A percentile compares a stretch with the other conserved stretches of the same genome.
These are phyloP conservation scores for Proterorhinus semilunaris DNA, from an alignment of 2,113 vertebrate genomes.

Conservation along the genomic window DNA sequence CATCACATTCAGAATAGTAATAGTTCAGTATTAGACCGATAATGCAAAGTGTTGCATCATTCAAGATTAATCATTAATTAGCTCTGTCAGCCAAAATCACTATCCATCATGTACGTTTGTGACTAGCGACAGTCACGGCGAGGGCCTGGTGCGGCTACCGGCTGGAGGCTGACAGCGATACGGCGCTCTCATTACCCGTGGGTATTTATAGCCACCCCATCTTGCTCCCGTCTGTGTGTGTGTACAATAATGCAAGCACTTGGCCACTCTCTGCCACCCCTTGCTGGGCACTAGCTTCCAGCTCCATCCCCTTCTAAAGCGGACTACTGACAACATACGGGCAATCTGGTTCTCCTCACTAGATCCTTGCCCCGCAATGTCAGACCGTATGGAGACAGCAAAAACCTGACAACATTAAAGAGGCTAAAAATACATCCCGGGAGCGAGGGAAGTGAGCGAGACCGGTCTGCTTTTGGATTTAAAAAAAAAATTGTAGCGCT, in stretches of 20 bases:
- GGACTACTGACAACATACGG: constrained; percentile 57
- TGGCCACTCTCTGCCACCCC: constrained; percentile 54
- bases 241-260: constrained; percentile 32
- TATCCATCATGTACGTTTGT: constrained; percentile 17
- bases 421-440: constrained; percentile 31
- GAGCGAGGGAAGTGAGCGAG: constrained; percentile 14
- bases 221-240: constrained; percentile 45
- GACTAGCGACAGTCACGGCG: constrained; percentile 30
- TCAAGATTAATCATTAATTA: constrained; percentile 5
- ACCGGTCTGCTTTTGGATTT: not conserved
- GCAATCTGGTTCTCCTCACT: constrained; percentile 58
- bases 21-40: not conserved
- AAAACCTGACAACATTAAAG: constrained; percentile 27
- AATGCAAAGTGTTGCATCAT: not conserved
- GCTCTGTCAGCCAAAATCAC: constrained; percentile 3
- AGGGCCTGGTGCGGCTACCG: constrained; percentile 32
- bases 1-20: too few relatives aligned
- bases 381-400: constrained; percentile 30
- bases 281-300: constrained; percentile 50
- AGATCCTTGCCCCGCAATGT: constrained; percentile 31
- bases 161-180: constrained; percentile 53
- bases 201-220: constrained; percentile 70
- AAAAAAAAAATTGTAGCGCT: constrained; percentile 24
- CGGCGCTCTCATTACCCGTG: constrained; percentile 60
- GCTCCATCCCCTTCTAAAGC: constrained; percentile 43